phyloP scores from a whole-genome alignment of 2,888 invertebrate species.

The Rhopalosiphum nymphaeae region DNA sequence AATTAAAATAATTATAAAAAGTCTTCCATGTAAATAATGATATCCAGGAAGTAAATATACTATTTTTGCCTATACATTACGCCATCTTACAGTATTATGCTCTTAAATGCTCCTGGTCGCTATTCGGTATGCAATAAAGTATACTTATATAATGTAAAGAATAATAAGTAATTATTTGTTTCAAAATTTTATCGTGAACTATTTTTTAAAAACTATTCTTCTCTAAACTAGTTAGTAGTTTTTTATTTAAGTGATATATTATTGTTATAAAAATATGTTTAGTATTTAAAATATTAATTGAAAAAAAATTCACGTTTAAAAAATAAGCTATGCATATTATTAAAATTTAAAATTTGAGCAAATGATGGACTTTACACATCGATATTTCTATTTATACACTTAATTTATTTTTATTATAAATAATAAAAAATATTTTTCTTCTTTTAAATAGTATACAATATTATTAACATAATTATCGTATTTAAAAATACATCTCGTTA shows the following conservation, averaged over 20 bases:
- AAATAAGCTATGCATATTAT: neutral
- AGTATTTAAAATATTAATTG: neutral
- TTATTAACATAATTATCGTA: neutral
- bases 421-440: neutral
- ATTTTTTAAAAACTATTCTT: too few relatives aligned
- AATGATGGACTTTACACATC: neutral
- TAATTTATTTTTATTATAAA: neutral
- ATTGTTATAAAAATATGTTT: too few relatives aligned
- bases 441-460: neutral
- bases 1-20: neutral
- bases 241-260: too few relatives aligned
- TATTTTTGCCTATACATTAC: neutral
- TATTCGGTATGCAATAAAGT: neutral
- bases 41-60: neutral
- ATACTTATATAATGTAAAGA: neutral
- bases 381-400: neutral
- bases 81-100: neutral
- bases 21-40: neutral
- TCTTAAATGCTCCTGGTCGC: neutral
- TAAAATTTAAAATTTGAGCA: neutral
- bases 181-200: too few relatives aligned
- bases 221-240: too few relatives aligned
- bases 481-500: neutral
- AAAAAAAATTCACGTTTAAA: neutral
- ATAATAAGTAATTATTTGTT: neutral